These are phyloP conservation scores for Rhinoraja longicauda DNA, from an alignment of 2,797 vertebrate species.

Conservation along the genomic window DNA sequence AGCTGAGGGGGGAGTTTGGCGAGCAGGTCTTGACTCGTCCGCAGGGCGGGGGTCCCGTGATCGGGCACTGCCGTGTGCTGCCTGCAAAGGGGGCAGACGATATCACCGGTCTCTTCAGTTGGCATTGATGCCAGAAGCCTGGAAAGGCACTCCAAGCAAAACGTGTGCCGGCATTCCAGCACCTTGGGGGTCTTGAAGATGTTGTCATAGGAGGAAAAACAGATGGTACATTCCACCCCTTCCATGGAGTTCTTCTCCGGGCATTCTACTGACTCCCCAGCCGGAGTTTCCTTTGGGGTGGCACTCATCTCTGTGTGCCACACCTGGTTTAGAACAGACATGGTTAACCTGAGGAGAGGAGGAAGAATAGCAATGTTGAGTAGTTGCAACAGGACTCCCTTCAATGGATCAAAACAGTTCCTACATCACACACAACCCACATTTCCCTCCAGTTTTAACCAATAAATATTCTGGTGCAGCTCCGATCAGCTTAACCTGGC, in stretches of 20 bases:
- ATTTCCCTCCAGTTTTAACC: background rate
- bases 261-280: conserved; percentile 44
- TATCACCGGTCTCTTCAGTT: conserved; percentile 48
- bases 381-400: no score
- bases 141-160: conserved; percentile 92
- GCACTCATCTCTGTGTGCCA: conserved; percentile 57
- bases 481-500: background rate
- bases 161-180: conserved; percentile 82
- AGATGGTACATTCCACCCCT: conserved; percentile 86
- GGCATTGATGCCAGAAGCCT: conserved; percentile 70
- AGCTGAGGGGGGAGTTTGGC: conserved; percentile 72
- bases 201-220: conserved; percentile 89
- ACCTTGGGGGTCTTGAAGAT: conserved; percentile 88
- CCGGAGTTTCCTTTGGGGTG: background rate
- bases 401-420: no score
- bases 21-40: conserved; percentile 75
- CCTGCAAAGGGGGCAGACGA: conserved; percentile 86
- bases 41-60: conserved; percentile 70
- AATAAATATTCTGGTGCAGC: no score
- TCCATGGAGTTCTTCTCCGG: conserved; percentile 54
- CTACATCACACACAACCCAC: background rate
- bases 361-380: background rate
- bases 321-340: conserved; percentile 55
- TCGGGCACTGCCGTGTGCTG: conserved; percentile 69
- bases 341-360: conserved; percentile 51